Percentiles rank a stretch among this genome's conserved stretches.
These are phyloP conservation scores for Epinotia brunnichana DNA, from an alignment of 2,888 invertebrate species.

Conservation along the genomic window DNA sequence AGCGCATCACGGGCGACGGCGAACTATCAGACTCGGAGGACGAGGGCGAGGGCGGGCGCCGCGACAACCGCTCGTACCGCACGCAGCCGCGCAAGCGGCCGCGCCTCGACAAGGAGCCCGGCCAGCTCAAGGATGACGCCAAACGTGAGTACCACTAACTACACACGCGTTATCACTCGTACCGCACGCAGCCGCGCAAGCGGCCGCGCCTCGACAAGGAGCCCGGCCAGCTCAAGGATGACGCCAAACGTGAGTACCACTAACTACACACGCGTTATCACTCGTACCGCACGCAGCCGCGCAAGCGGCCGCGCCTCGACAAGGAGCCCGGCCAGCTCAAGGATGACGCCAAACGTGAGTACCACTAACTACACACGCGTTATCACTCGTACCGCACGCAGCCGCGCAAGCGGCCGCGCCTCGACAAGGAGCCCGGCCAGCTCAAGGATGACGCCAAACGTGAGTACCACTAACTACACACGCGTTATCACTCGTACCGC, in stretches of 20 bases:
- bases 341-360: no score
- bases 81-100: constrained; percentile 87
- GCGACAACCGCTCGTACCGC: constrained; percentile 86
- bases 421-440: no score
- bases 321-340: no score
- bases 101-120: constrained; percentile 86
- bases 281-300: no score
- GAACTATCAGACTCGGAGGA: constrained; percentile 97
- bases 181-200: constrained; percentile 85
- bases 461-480: no score
- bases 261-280: no score
- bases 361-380: no score
- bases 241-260: constrained; percentile 83
- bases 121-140: constrained; percentile 85
- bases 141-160: constrained; percentile 79
- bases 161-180: constrained; percentile 84
- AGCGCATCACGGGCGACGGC: constrained; percentile 96
- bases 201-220: constrained; percentile 89
- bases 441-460: no score
- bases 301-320: no score
- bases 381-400: no score
- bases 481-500: no score
- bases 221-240: constrained; percentile 84
- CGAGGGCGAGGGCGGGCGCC: constrained; percentile 88
- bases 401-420: no score